These are phyloP conservation scores for Prionailurus viverrinus DNA, from an alignment of 2,113 vertebrate species.

Conservation along the genomic window DNA sequence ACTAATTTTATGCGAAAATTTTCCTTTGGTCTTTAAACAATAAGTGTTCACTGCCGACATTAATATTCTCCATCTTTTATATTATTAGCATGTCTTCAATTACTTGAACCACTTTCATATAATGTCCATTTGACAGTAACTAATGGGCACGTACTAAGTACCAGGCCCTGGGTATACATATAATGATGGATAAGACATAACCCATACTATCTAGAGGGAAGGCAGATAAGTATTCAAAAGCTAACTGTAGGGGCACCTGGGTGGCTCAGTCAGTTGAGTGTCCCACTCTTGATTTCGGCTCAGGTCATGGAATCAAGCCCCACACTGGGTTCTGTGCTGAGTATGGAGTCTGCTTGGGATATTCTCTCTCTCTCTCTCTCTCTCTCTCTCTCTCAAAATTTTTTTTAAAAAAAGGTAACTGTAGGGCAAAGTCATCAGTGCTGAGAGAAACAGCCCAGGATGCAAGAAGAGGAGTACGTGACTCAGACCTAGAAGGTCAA, in stretches of 20 bases:
- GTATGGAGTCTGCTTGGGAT: too few relatives aligned
- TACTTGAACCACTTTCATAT: slow-evolving; percentile 31
- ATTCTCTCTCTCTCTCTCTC: too few relatives aligned
- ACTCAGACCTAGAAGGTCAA: neutral
- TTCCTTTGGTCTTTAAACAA: slow-evolving; percentile 36
- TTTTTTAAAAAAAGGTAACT: neutral
- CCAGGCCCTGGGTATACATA: neutral
- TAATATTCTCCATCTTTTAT: slow-evolving; percentile 43
- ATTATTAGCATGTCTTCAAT: neutral
- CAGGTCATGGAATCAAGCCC: too few relatives aligned
- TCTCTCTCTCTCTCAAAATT: too few relatives aligned
- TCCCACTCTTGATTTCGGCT: too few relatives aligned
- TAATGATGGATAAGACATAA: neutral
- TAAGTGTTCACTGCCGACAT: neutral
- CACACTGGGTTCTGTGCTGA: too few relatives aligned
- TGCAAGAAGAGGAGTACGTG: neutral
- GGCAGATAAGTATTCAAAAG: neutral
- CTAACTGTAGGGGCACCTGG: neutral
- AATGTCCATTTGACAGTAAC: slow-evolving; percentile 37
- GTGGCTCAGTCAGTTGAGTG: too few relatives aligned
- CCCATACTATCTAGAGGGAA: neutral
- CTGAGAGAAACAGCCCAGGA: neutral
- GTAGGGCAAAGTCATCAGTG: neutral
- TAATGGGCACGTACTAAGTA: neutral
- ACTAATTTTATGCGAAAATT: neutral